Evolutionary conservation across 2,797 vertebrate species (phyloP), one percentile per base, ranked within the genome.

Genomic region (Erpetoichthys calabaricus): DNA sequence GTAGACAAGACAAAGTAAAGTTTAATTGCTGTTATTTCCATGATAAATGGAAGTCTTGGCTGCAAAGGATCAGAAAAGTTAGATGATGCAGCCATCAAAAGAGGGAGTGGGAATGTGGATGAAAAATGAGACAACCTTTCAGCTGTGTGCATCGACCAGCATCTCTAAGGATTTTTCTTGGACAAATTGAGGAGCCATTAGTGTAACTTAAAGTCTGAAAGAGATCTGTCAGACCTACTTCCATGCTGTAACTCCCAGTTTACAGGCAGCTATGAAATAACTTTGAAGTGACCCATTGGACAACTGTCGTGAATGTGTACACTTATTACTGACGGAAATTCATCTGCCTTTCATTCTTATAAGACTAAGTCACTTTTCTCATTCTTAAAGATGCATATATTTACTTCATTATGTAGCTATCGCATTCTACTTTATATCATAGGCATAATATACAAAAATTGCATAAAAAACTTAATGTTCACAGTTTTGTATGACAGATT

Each of bases 11-110:
- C 61, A 74, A 70, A 75, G 69, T 74, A 68, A 73, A 70, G 62
- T 76, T 80, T 82, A 78, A 76, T 80, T 74, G 75, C 72, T 70
- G 60, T 75, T 75, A 77, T 73, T 77, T 78, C 70, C 72, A 69
- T 57, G 4, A 68, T 70, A 61, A 77, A 68, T 70, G 63, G 64
- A 65, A 73, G 68, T 63, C 66, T 74, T 76, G 70, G 64, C 65
- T 62, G 5, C 60, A 49, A 56, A 68, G 71, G 59, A 68, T 69
- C 72, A 63, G 57, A 62, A 72, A 75, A 74, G 66, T 67, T 73
- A 67, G 70, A 68, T 66, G 67, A 78, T 77, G 63, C 65, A 79
- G 71, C 68, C 62, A 2, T 75, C 67, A 64, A 62, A 62, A 64
- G 65, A 53, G 64, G 62, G 68, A 73, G 68, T 64, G 57, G 64